Evolutionary conservation across 2,797 vertebrate genomes (phyloP).

Genomic region (Loriculus beryllinus): DNA sequence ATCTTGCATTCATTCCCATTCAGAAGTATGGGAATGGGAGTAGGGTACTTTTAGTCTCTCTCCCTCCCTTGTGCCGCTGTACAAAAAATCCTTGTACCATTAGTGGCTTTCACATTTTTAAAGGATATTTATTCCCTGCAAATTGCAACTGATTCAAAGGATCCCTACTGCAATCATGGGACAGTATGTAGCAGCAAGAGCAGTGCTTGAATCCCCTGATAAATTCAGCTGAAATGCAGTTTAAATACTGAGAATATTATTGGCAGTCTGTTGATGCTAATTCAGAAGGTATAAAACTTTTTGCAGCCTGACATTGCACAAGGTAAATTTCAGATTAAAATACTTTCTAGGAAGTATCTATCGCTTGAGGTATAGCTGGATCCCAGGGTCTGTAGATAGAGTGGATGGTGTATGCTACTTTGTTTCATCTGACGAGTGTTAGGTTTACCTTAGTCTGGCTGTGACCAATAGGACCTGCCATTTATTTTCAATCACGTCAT

Average conservation of each 20-base stretch:
- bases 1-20: not conserved
- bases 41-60: not conserved
- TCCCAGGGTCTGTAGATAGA: not conserved
- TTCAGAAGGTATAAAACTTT: not conserved
- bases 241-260: not conserved
- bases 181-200: not conserved
- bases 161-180: not conserved
- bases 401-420: not conserved
- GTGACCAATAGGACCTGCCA: not conserved
- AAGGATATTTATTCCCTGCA: not conserved
- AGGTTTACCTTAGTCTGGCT: not conserved
- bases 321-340: not conserved
- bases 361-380: not conserved
- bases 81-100: not conserved
- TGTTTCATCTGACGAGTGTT: not conserved
- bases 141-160: not conserved
- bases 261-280: not conserved
- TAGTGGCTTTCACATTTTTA: not conserved
- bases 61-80: not conserved
- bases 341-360: not conserved
- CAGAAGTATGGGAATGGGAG: not conserved
- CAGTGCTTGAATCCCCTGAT: not conserved
- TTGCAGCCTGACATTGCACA: not conserved
- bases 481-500: not conserved
- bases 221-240: not conserved